These are phyloP conservation scores for Gortyna flavago DNA, from an alignment of 2,888 invertebrate genomes.

Conservation along the genomic window DNA sequence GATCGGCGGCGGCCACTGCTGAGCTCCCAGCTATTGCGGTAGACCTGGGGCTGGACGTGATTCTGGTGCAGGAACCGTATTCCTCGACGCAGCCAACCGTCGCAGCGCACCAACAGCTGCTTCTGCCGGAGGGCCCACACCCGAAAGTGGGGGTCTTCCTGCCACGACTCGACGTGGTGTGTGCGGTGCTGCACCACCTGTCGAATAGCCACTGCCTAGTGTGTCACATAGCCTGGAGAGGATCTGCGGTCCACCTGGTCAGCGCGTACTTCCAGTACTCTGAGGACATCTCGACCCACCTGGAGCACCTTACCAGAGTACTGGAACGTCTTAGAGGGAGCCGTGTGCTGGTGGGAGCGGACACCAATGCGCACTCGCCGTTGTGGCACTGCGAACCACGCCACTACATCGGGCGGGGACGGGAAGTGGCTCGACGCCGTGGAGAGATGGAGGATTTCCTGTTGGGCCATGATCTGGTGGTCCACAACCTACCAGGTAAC, in stretches of 20 bases:
- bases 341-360: slow-evolving; percentile 48
- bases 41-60: slow-evolving; percentile 48
- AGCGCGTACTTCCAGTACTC: slow-evolving; percentile 34
- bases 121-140: not conserved
- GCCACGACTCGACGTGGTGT: not conserved
- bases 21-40: slow-evolving; percentile 48
- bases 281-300: not conserved
- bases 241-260: rapidly evolving
- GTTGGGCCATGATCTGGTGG: not conserved
- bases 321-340: slow-evolving; percentile 27
- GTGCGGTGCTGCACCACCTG: slow-evolving; percentile 50
- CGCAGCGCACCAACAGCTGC: no score
- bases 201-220: slow-evolving; percentile 52
- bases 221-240: slow-evolving; percentile 1
- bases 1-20: slow-evolving; percentile 50
- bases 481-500: slow-evolving; percentile 1
- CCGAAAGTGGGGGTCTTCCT: slow-evolving; percentile 59
- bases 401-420: slow-evolving; percentile 52
- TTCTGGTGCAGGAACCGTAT: slow-evolving; percentile 66
- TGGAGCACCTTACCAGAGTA: slow-evolving; percentile 43
- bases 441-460: slow-evolving; percentile 19
- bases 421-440: not conserved
- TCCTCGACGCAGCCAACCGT: rapidly evolving
- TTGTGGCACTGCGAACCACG: slow-evolving; percentile 54
- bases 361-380: slow-evolving; percentile 66